Evolutionary conservation across 2,888 invertebrate species (phyloP).

Genomic region (Drosophila mimetica): DNA sequence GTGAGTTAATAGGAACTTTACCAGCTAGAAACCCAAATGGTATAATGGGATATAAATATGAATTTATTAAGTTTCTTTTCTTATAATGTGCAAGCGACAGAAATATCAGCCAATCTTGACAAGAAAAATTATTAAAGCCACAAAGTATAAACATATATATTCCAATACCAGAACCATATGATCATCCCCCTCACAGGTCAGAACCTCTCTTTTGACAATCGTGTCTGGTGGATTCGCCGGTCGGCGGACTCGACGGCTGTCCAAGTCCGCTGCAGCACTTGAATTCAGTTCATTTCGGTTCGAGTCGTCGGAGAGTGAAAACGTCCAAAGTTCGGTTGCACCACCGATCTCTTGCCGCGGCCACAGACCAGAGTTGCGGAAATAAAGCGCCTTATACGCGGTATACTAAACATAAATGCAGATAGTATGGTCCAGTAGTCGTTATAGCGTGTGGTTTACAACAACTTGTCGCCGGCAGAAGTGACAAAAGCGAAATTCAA

Average conservation of each 20-base stretch:
- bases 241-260: slow-evolving; percentile 21
- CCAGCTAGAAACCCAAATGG: too few species aligned
- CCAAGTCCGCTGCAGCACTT: slow-evolving; percentile 39
- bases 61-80: too few species aligned
- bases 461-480: slow-evolving; percentile 5
- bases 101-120: too few species aligned
- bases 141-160: too few species aligned
- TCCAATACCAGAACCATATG: too few species aligned
- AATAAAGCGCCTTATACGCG: slow-evolving; percentile 8
- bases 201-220: slow-evolving; percentile 8
- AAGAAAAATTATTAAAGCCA: too few species aligned
- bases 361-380: slow-evolving; percentile 17
- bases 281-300: slow-evolving; percentile 50
- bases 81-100: too few species aligned
- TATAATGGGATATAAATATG: too few species aligned
- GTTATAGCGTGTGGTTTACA: slow-evolving; percentile 5
- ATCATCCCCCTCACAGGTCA: neutral
- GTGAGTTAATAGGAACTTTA: too few species aligned
- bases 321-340: slow-evolving; percentile 38
- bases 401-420: neutral
- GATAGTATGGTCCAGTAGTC: slow-evolving; percentile 32
- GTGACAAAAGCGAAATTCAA: slow-evolving; percentile 25
- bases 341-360: slow-evolving; percentile 14
- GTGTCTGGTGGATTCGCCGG: slow-evolving; percentile 46
- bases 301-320: slow-evolving; percentile 53